phyloP scores from a whole-genome alignment of 2,113 vertebrate genomes.

The Sus scrofa region T2T-Sscrofa CM000812.6:118109501-118110000 shows the following conservation, averaged over 20 bases:
- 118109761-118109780: slow-evolving; percentile 68
- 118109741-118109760: slow-evolving; percentile 32
- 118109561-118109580: neutral
- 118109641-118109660: slow-evolving; percentile 54
- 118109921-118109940: slow-evolving; percentile 74
- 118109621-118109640: slow-evolving; percentile 68
- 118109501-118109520: slow-evolving; percentile 18
- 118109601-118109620: slow-evolving; percentile 62
- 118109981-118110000: slow-evolving; percentile 74
- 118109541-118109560: slow-evolving; percentile 24
- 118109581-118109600: slow-evolving; percentile 57
- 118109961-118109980: slow-evolving; percentile 80
- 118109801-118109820: slow-evolving; percentile 72
- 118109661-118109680: slow-evolving; percentile 52
- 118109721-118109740: slow-evolving; percentile 32
- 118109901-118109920: slow-evolving; percentile 80
- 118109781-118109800: slow-evolving; percentile 56
- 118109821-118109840: slow-evolving; percentile 78
- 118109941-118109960: slow-evolving; percentile 74
- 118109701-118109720: slow-evolving; percentile 61
- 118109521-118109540: slow-evolving; percentile 56
- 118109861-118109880: slow-evolving; percentile 78
- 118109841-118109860: slow-evolving; percentile 78
- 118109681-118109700: slow-evolving; percentile 48
- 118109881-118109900: slow-evolving; percentile 74